Evolutionary conservation across 1,140 invertebrate species (phyloP), one percentile per base, ranked within the genome.

Genomic region (Microvelia longipes): DNA sequence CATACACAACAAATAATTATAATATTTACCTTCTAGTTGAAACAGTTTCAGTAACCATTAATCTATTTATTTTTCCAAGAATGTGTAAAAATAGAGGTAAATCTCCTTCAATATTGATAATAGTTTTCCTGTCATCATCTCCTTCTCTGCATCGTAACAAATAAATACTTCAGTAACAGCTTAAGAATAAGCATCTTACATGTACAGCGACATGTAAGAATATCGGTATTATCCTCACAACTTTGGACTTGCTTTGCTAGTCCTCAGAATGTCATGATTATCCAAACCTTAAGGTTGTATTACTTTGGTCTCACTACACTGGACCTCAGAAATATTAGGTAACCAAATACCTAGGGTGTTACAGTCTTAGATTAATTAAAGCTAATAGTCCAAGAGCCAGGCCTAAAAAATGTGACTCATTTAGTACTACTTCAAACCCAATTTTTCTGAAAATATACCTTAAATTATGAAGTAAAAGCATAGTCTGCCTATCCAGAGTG

Each of bases 21-120:
- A 66, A 27, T 27, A 50, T n/a, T 29, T 69, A 69, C 68, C 68
- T 35, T 29, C 62, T 69, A 19, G 62, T 60, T 2, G 19, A 29
- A 29, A 27, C 19, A 19, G 68, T 62, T 1, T 69, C 64, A 1
- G 26, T 63, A 19, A 64, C n/a, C 2, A 69, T 24, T 1, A 69
- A 28, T 69, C 28, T 35, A 35, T 69, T 29, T 1, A 69, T 25
- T 64, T 29, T 69, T 1, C 30, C 67, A 13, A 68, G 27, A 26
- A 68, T 26, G 26, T 29, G 50, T 28, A 68, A 19, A 13, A 68
- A 60, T 1, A 50, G 67, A 1, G 35, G 24, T 2, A 68, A 61
- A 1, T 68, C 67, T 60, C 61, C 61, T 1, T 50, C 25, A 11
- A 68, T 50, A 50, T 11, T 50, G 35, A 50, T 19, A 50, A 50